Evolutionary conservation across 2,797 vertebrate genomes (phyloP), one percentile per base, ranked within the genome.

Genomic region (Prionace glauca): DNA sequence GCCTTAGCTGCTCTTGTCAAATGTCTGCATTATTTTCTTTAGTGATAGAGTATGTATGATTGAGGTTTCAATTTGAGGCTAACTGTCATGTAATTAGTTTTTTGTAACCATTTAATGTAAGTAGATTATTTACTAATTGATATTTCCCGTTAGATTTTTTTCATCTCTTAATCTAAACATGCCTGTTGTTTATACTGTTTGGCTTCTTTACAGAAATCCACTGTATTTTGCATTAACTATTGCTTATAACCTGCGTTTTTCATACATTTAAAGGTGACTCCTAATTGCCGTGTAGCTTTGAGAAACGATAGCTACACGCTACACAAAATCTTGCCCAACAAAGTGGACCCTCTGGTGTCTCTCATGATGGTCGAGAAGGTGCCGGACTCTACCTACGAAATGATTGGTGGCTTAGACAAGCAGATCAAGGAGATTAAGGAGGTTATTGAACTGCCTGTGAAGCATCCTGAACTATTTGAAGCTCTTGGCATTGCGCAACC

Each of bases 321-420:
- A 81, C 99, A 99, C 97, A 99, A 99, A 98, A 99, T 99, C 97
- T 97, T 99, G 65, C 99, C 99, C 96, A 99, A 99, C 97, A 99
- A 99, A 96, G 99, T 99, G 96, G 99, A 99, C 96, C 99, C 99
- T 0, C 97, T 99, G 0, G 99, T 99, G 14, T 99, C 99, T 0
- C 97, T 99, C 56, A 99, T 99, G 99, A 99, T 99, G 99, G 99
- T 99, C 96, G 99, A 99, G 97, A 99, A 99, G 96, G 99, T 99
- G 32, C 99, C 99, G 0, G 99, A 99, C 96, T 99, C 99, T 50
- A 99, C 99, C 2, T 99, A 99, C 0, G 99, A 99, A 97, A 99
- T 99, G 99, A 99, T 99, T 0, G 99, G 99, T 0, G 99, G 99
- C 2, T 97, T 99, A 96, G 99, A 99, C 96, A 99, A 99, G 96